Evolutionary conservation across 2,888 invertebrate genomes (phyloP).

Genomic region (Hypomecis atomaria): DNA sequence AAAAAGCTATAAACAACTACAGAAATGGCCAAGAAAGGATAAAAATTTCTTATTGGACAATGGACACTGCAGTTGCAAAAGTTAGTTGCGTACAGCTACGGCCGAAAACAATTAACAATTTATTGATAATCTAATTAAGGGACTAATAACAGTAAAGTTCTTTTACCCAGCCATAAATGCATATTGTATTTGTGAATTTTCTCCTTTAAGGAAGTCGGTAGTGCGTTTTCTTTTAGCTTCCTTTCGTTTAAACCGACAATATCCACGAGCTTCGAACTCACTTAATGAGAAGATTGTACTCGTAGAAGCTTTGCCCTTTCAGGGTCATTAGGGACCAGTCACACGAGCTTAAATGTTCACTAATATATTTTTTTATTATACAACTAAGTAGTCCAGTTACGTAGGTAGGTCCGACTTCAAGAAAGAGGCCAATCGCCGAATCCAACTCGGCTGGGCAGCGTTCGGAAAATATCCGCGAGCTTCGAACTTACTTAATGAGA

Average conservation of each 20-base stretch:
- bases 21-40: too few relatives aligned
- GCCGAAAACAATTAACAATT: too few relatives aligned
- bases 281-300: slow-evolving; percentile 19
- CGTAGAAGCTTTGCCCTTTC: slow-evolving; percentile 10
- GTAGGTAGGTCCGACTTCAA: too few relatives aligned
- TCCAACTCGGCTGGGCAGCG: too few relatives aligned
- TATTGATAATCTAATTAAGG: neutral
- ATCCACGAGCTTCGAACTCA: slow-evolving; percentile 8
- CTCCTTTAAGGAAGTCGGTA: neutral
- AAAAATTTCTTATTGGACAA: too few relatives aligned
- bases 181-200: neutral
- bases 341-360: neutral
- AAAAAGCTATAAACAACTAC: too few relatives aligned
- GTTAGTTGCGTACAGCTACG: too few relatives aligned
- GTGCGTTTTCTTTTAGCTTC: slow-evolving; percentile 4
- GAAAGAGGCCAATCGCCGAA: too few relatives aligned
- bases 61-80: too few relatives aligned
- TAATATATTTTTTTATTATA: neutral
- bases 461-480: slow-evolving; percentile 2
- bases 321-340: neutral
- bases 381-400: neutral
- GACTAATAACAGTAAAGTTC: neutral
- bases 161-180: neutral
- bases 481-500: slow-evolving; percentile 14
- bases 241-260: slow-evolving; percentile 5